Base-by-base conservation (phyloP, 2,888 invertebrate species). In the Mayetiola destructor region DNA sequence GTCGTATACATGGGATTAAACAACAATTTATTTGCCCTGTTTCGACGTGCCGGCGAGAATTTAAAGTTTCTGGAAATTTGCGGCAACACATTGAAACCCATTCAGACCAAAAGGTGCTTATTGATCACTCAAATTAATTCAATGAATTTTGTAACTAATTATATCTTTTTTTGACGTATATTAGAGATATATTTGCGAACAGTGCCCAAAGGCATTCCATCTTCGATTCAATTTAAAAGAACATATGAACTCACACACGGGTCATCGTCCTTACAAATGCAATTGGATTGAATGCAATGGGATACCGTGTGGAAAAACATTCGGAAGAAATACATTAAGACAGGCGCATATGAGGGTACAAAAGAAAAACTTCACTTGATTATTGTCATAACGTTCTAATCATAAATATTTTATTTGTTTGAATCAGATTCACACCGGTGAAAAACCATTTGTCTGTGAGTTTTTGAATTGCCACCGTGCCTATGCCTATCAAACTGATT, bases 161-260 rank as follows among this genome's bases (percentile, higher is more conserved):
- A n/a, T n/a, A n/a, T n/a, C n/a, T n/a, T n/a, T n/a, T n/a, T n/a
- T n/a, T n/a, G n/a, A n/a, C n/a, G n/a, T n/a, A n/a, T n/a, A n/a
- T n/a, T n/a, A n/a, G n/a, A n/a, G n/a, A n/a, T n/a, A n/a, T n/a
- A n/a, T n/a, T n/a, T n/a, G n/a, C n/a, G n/a, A n/a, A n/a, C n/a
- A n/a, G n/a, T n/a, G n/a, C n/a, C n/a, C n/a, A n/a, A n/a, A n/a
- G n/a, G n/a, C n/a, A n/a, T 10, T 36, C 4, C 5, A 36, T 36
- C 12, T 36, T 36, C 3, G n/a, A 5, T n/a, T 36, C 5, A 10
- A 4, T 36, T 10, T 12, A 6, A 4, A 5, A n/a, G 53, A 53
- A n/a, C 53, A 53, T 18, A 53, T 53, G 20, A 53, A 53, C 12
- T 12, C 30, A 10, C 53, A 53, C n/a, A 53, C 52, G 1, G 52